Conservation (phyloP, 2,797 vertebrate species). For the Pelochelys cantorii region DNA sequence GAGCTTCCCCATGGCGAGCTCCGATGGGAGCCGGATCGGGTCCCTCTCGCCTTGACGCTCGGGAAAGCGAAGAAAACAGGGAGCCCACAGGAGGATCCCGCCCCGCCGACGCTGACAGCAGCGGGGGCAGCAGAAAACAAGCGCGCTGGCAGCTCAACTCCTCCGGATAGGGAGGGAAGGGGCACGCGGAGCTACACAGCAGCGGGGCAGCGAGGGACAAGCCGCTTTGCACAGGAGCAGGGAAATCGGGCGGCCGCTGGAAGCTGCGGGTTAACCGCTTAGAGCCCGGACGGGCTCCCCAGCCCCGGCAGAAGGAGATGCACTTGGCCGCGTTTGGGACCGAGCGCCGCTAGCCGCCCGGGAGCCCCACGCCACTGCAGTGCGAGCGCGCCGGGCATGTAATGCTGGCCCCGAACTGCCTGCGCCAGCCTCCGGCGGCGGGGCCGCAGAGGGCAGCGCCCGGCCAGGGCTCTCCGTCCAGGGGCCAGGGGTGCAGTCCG, state of each 20-base stretch:
- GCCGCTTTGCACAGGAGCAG: background rate
- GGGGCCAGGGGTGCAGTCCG: background rate
- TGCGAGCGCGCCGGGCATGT: too few species aligned
- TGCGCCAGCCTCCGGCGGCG: too few species aligned
- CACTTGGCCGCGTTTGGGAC: too few species aligned
- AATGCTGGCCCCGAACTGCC: too few species aligned
- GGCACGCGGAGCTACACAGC: background rate
- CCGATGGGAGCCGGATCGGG: too few species aligned
- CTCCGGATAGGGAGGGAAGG: background rate
- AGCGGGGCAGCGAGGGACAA: background rate
- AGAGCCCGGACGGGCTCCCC: background rate
- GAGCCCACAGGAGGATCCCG: background rate
- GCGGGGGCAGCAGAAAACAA: background rate
- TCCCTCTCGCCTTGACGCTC: background rate
- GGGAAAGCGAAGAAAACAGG: background rate
- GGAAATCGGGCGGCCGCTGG: background rate
- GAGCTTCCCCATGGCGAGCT: too few species aligned
- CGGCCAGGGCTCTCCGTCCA: too few species aligned
- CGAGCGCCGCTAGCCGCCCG: too few species aligned
- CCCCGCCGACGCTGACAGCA: background rate
- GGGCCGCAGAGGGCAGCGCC: too few species aligned
- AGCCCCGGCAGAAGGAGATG: too few species aligned
- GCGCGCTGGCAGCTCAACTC: background rate
- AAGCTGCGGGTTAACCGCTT: background rate
- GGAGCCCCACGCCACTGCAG: too few species aligned